These are phyloP conservation scores for Mus spicilegus DNA, from an alignment of 2,113 vertebrate genomes.

Conservation along the genomic window DNA sequence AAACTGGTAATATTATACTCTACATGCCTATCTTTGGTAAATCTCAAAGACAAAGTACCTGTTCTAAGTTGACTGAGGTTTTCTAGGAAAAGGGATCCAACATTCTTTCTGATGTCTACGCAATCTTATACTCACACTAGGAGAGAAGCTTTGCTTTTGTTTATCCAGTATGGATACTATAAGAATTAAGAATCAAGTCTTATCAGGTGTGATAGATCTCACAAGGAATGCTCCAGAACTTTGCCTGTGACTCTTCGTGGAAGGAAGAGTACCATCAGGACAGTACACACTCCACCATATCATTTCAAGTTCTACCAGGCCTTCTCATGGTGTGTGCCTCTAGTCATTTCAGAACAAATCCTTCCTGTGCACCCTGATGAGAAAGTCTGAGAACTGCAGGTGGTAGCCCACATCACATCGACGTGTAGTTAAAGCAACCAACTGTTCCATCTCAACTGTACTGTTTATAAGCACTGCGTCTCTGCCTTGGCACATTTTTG, in stretches of 20 bases:
- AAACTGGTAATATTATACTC: not conserved
- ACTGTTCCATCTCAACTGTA: not conserved
- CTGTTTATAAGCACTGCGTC: not conserved
- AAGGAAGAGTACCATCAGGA: not conserved
- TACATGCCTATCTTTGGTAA: not conserved
- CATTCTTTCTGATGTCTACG: not conserved
- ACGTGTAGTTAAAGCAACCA: not conserved
- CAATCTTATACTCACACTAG: fast-evolving
- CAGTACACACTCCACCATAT: too few species aligned
- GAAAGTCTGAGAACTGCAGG: not conserved
- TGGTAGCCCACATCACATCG: not conserved
- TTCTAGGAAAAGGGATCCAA: conserved; percentile 11
- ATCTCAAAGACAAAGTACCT: not conserved
- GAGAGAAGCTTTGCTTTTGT: not conserved
- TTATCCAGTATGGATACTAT: not conserved
- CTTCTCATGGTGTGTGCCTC: not conserved
- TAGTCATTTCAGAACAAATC: conserved; percentile 33
- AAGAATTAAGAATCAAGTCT: not conserved
- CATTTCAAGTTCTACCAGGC: not conserved
- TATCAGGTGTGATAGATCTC: not conserved
- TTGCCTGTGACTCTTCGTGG: not conserved
- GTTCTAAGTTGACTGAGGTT: not conserved
- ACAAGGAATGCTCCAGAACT: not conserved
- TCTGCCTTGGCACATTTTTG: not conserved
- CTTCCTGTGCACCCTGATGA: not conserved